Evolutionary conservation across 1,140 invertebrate species (phyloP), one percentile per base, ranked within the genome.

Genomic region (Drosophila varians): DNA sequence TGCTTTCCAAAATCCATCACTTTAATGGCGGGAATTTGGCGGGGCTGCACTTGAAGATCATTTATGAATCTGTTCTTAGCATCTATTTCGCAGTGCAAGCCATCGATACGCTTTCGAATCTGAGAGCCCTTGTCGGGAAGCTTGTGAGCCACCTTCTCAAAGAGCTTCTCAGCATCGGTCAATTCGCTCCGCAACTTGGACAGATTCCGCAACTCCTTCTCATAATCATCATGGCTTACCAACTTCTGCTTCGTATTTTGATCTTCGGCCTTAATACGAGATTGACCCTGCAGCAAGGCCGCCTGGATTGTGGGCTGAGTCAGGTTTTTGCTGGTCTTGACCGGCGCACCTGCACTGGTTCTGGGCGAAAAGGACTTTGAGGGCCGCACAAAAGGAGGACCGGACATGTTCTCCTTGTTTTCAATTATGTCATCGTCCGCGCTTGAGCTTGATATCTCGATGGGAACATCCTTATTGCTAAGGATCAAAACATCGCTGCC

Each of bases 61-160:
- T 25, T 28, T 0, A 77, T n/a, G 8, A 49, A 47, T 21, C 57
- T 53, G 1, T 19, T 9, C 26, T 71, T 78, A 1, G 31, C 46
- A 2, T 28, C 28, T 9, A 90, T 62, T 7, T 83, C 73, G 4
- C 14, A 31, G 2, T 61, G 62, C 6, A 90, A 48, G 4, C 45
- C 43, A 2, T 77, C 58, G 7, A 86, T 83, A 3, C 87, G 82
- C 14, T 74, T 62, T 1, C 11, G 49, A n/a, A 91, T 69, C 49
- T 90, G 83, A 0, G 8, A 58, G 2, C 90, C 90, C 2, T 77
- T 76, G 54, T 91, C 90, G 9, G 80, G 80, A 28, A 91, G 55
- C 40, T 60, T 83, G 14, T 60, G 49, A 0, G 72, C 69, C 7
- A 90, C 69, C 48, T 61, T 90, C 6, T 83, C 62, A 8, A 57